Conservation (phyloP, 2,797 vertebrate species). For the Cynopterus sphinx region DNA sequence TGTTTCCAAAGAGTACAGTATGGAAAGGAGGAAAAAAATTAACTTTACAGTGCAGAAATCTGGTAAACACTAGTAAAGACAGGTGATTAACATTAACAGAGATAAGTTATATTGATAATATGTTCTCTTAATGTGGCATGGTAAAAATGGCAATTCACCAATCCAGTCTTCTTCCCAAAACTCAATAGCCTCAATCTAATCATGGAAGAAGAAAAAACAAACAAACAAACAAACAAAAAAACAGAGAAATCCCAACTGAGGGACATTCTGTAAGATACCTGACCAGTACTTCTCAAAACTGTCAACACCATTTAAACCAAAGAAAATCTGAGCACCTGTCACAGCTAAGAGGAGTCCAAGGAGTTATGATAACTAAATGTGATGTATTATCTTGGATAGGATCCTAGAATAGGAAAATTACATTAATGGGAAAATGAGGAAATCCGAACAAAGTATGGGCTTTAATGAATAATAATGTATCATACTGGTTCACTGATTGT, state of each 20-base stretch:
- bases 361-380: neutral
- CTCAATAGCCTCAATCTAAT: neutral
- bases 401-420: neutral
- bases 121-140: neutral
- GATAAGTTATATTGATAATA: neutral
- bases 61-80: neutral
- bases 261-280: neutral
- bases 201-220: neutral
- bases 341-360: conserved; percentile 10
- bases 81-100: neutral
- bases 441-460: neutral
- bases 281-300: neutral
- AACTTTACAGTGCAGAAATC: neutral
- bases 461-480: neutral
- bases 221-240: neutral
- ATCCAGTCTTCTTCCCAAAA: neutral
- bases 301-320: neutral
- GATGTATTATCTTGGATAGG: neutral
- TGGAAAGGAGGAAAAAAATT: neutral
- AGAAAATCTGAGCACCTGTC: conserved; percentile 7
- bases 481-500: neutral
- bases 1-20: conserved; percentile 10
- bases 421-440: conserved; percentile 7
- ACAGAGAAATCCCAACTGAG: neutral
- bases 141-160: neutral